Evolutionary conservation across 2,797 vertebrate species (phyloP).

Genomic region (Chelidonichthys spinosus): DNA sequence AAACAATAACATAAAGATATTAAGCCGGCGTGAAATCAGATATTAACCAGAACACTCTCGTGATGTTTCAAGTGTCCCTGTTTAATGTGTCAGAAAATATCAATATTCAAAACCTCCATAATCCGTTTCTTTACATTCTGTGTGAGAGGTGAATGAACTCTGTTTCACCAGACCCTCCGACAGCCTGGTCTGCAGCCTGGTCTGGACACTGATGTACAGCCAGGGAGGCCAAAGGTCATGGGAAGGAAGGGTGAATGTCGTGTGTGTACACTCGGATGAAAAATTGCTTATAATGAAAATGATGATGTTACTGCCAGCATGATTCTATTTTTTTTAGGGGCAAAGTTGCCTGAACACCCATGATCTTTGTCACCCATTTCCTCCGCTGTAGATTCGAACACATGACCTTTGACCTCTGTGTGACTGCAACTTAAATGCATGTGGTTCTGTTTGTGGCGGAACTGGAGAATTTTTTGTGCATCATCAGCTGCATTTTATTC

Average conservation of each 20-base stretch:
- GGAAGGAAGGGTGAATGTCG: slow-evolving; percentile 57
- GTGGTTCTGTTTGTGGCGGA: not conserved
- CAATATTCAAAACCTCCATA: not conserved
- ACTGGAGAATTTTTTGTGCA: no score
- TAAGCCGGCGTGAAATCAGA: not conserved
- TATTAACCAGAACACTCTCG: slow-evolving; percentile 4
- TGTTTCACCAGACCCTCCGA: slow-evolving; percentile 16
- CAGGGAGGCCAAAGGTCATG: slow-evolving; percentile 62
- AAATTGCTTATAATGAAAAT: slow-evolving; percentile 27
- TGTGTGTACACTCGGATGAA: slow-evolving; percentile 29
- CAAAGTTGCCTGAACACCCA: slow-evolving; percentile 8
- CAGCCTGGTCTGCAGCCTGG: slow-evolving; percentile 18
- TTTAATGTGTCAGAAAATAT: no score
- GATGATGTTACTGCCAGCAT: not conserved
- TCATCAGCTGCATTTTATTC: not conserved
- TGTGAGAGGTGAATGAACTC: slow-evolving; percentile 2
- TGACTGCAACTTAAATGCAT: not conserved
- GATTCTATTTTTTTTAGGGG: not conserved
- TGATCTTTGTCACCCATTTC: not conserved
- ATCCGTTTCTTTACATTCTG: not conserved
- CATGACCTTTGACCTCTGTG: not conserved
- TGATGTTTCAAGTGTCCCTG: not conserved
- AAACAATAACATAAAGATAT: slow-evolving; percentile 9
- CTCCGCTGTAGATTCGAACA: not conserved
- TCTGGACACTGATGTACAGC: slow-evolving; percentile 41